Percentiles rank a stretch among this genome's conserved stretches.
phyloP scores from a whole-genome alignment of 2,888 invertebrate species.

The Mythimna vitellina region DNA sequence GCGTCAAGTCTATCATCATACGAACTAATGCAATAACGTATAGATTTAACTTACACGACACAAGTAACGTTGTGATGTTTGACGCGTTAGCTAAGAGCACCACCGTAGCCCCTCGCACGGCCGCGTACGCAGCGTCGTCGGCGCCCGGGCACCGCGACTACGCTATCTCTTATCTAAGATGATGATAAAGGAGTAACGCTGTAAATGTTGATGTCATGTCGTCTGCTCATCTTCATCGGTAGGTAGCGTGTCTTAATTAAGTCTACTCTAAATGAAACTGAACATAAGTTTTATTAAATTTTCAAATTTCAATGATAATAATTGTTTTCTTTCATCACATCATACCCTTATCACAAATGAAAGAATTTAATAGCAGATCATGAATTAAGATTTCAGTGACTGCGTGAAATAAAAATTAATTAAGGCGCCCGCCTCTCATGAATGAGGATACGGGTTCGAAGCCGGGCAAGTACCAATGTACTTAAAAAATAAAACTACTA shows the following conservation, averaged over 20 bases:
- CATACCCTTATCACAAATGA: background rate
- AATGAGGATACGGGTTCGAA: no score
- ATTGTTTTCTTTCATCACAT: constrained; percentile 59
- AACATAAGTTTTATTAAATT: constrained; percentile 88
- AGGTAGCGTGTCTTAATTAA: constrained; percentile 82
- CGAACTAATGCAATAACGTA: constrained; percentile 18
- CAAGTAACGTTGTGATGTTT: background rate
- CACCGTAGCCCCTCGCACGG: no score
- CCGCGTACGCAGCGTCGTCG: background rate
- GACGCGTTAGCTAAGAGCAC: background rate
- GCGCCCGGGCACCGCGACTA: background rate
- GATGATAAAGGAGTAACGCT: constrained; percentile 21
- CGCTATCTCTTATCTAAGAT: background rate
- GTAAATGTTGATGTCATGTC: constrained; percentile 68
- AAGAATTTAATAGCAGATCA: no score
- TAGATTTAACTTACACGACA: constrained; percentile 7
- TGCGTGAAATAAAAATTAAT: no score
- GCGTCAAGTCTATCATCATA: background rate
- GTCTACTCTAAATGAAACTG: constrained; percentile 85
- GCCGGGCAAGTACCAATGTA: no score
- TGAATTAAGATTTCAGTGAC: no score
- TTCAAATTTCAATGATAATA: constrained; percentile 83
- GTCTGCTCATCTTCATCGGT: constrained; percentile 80
- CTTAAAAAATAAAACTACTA: no score
- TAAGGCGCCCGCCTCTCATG: no score